Conservation (phyloP, 1,140 invertebrate species). For the Andrena cerasifolii region DNA sequence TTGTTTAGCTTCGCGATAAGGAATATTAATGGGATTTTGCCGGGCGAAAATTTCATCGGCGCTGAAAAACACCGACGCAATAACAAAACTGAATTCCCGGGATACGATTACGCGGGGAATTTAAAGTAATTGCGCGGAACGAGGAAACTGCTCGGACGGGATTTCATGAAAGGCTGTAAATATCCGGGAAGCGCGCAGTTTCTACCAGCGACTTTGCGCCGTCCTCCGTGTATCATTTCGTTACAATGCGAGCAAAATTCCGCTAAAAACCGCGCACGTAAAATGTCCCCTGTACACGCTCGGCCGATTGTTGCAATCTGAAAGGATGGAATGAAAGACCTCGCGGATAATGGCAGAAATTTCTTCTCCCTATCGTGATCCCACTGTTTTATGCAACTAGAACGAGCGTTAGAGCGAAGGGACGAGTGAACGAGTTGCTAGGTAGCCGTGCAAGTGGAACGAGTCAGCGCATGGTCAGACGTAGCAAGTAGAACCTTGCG, state of each 20-base stretch:
- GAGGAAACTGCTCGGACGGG: neutral
- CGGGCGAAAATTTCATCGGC: slow-evolving; percentile 20
- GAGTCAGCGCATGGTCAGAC: neutral
- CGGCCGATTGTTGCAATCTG: no score
- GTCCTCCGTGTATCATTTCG: no score
- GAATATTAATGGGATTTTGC: slow-evolving; percentile 32
- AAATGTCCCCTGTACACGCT: no score
- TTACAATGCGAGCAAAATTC: neutral
- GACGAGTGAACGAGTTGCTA: neutral
- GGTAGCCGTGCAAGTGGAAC: neutral
- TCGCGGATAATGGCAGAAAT: no score
- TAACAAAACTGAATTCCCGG: slow-evolving; percentile 20
- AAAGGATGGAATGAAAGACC: no score
- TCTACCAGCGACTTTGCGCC: no score
- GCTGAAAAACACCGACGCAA: slow-evolving; percentile 33
- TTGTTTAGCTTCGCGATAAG: slow-evolving; percentile 34
- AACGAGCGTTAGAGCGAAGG: neutral
- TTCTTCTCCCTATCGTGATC: neutral
- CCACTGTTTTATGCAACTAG: neutral
- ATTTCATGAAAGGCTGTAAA: neutral
- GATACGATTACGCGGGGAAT: slow-evolving; percentile 23
- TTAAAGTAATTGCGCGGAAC: slow-evolving; percentile 11
- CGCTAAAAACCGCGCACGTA: no score
- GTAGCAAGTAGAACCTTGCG: no score
- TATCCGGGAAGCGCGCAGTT: no score